phyloP scores from a whole-genome alignment of 64 coral and sea anemone species.

The Porites lutea region DNA sequence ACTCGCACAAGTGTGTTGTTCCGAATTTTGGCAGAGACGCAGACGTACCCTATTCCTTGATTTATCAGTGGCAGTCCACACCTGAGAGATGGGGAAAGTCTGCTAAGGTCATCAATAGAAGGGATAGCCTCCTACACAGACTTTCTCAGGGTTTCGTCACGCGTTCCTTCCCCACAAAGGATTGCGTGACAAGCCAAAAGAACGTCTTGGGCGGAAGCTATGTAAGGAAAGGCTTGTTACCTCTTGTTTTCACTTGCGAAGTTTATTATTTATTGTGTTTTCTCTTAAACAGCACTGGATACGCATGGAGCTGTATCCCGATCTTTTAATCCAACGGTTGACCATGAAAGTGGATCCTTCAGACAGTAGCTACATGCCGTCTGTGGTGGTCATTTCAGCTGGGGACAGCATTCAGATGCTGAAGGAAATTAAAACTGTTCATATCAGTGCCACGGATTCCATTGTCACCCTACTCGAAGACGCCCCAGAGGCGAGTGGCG shows the following conservation, averaged over 20 bases:
- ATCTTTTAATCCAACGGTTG: constrained; percentile 90
- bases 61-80: too few relatives aligned
- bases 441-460: constrained; percentile 87
- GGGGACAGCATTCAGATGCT: constrained; percentile 76
- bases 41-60: too few relatives aligned
- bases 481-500: constrained; percentile 67
- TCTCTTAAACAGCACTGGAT: constrained; percentile 86
- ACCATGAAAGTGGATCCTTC: constrained; percentile 93
- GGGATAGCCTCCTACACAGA: too few relatives aligned
- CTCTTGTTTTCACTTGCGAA: background rate
- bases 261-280: background rate
- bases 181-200: too few relatives aligned
- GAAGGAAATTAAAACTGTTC: constrained; percentile 92
- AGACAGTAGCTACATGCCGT: constrained; percentile 99
- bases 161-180: too few relatives aligned
- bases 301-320: constrained; percentile 83
- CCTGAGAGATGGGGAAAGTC: too few relatives aligned
- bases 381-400: constrained; percentile 83
- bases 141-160: too few relatives aligned
- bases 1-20: too few relatives aligned
- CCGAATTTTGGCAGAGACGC: too few relatives aligned
- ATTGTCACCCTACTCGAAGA: constrained; percentile 89
- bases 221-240: background rate
- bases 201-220: background rate
- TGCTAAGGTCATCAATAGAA: too few relatives aligned